These are phyloP conservation scores for Cydia strobilella DNA, from an alignment of 1,140 invertebrate genomes.

Conservation along the genomic window DNA sequence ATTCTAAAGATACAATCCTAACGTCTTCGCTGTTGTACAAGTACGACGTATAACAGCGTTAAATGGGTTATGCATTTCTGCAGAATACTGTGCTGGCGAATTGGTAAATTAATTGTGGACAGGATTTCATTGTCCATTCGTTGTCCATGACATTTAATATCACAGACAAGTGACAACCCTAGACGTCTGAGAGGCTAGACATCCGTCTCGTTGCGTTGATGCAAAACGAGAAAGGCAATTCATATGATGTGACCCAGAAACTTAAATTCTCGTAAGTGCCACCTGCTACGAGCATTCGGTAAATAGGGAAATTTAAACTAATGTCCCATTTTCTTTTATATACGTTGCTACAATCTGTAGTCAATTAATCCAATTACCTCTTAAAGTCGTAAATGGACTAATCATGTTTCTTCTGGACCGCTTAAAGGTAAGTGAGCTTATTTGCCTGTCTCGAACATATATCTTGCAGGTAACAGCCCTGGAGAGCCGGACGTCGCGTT, in stretches of 20 bases:
- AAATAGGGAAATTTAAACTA: too few species aligned
- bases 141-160: neutral
- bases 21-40: too few species aligned
- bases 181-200: neutral
- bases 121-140: neutral
- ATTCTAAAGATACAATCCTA: too few species aligned
- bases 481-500: slow-evolving; percentile 21
- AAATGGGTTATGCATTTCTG: neutral
- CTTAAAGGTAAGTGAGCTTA: too few species aligned
- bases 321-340: neutral
- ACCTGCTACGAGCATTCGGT: too few species aligned
- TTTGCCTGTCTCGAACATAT: neutral
- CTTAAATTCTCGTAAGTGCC: too few species aligned
- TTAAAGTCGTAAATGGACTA: too few species aligned
- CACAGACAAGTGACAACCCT: neutral
- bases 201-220: slow-evolving; percentile 4
- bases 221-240: neutral
- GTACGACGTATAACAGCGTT: too few species aligned
- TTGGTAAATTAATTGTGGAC: neutral
- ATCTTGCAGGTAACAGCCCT: slow-evolving; percentile 5
- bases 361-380: too few species aligned
- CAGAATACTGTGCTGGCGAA: neutral
- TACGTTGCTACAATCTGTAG: too few species aligned
- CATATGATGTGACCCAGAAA: slow-evolving; percentile 10
- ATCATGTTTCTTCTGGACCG: too few species aligned